Conservation (phyloP, 2,113 vertebrate species). For the Gobio gobio region DNA sequence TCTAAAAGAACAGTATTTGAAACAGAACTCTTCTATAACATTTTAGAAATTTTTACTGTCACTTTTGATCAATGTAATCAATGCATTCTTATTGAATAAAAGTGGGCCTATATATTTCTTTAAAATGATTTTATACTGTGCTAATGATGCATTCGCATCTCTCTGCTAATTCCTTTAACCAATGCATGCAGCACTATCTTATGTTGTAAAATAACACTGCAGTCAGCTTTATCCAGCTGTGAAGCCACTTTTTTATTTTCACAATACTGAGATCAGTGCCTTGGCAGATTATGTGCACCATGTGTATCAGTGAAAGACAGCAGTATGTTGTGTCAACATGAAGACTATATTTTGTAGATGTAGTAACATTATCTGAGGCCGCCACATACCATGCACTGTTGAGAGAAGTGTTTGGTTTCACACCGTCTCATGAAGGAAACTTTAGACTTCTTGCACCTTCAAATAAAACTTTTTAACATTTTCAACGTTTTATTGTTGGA, state of each 20-base stretch:
- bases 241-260: background rate
- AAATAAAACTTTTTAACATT: background rate
- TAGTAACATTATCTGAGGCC: slow-evolving; percentile 16
- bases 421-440: slow-evolving; percentile 11
- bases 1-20: too few species aligned
- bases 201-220: background rate
- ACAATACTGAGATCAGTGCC: slow-evolving; percentile 24
- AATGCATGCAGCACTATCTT: background rate
- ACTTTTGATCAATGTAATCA: background rate
- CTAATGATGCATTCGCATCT: background rate
- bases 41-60: background rate
- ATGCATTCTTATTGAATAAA: background rate
- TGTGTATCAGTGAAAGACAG: slow-evolving; percentile 11
- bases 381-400: background rate
- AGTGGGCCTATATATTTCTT: background rate
- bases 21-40: background rate
- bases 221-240: background rate
- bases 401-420: slow-evolving; percentile 15
- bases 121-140: background rate
- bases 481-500: background rate
- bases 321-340: slow-evolving; percentile 25
- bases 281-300: background rate
- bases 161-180: background rate
- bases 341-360: background rate
- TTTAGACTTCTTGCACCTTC: background rate